Conservation (phyloP, 2,888 invertebrate species). For the Tetragnatha montana region DNA sequence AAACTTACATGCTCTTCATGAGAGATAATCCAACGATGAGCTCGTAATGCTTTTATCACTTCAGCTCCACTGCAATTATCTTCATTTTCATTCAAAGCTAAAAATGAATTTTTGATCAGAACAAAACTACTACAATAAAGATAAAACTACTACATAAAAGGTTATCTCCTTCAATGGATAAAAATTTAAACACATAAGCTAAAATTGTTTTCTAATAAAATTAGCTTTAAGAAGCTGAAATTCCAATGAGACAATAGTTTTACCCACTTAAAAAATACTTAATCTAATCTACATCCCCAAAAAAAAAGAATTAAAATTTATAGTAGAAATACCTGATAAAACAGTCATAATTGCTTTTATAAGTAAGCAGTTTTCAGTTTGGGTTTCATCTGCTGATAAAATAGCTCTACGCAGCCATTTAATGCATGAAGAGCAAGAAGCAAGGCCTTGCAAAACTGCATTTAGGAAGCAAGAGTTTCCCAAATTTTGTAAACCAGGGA, state of each 20-base stretch:
- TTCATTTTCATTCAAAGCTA: slow-evolving; percentile 57
- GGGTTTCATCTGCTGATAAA: slow-evolving; percentile 48
- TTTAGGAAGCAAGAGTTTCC: slow-evolving; percentile 96
- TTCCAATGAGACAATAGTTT: no score
- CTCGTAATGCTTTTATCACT: slow-evolving; percentile 85
- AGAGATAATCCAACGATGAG: slow-evolving; percentile 90
- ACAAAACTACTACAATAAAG: no score
- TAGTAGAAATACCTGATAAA: slow-evolving; percentile 33
- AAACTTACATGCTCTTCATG: slow-evolving; percentile 82
- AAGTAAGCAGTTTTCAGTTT: slow-evolving; percentile 42
- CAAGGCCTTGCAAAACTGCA: slow-evolving; percentile 91
- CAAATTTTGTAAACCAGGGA: slow-evolving; percentile 87
- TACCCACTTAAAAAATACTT: no score
- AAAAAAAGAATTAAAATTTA: no score
- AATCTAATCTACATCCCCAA: no score
- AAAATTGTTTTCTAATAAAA: no score
- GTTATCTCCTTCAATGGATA: no score
- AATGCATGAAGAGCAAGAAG: slow-evolving; percentile 89
- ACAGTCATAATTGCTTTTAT: slow-evolving; percentile 52
- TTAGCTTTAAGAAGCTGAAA: not conserved
- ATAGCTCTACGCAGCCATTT: slow-evolving; percentile 80
- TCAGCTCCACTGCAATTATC: slow-evolving; percentile 78
- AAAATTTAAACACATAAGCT: no score
- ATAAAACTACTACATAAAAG: no score
- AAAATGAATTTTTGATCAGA: not conserved